Base-by-base conservation (phyloP, 2,797 vertebrate genomes). In the Typhlichthys eigenmanni region DNA sequence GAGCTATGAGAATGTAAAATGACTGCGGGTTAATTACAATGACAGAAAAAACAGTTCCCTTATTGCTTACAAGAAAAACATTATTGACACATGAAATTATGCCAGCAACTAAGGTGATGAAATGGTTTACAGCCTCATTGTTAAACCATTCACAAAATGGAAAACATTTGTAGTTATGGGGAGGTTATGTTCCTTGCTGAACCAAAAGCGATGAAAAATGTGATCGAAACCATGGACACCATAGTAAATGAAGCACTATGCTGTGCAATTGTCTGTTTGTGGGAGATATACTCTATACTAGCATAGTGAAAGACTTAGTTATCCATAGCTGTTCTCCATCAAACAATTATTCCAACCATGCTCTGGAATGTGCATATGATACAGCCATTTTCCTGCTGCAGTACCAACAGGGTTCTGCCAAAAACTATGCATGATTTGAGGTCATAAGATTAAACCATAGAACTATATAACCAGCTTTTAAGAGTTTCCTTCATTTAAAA, bases 371-470 rank as follows among this genome's bases (percentile, higher is more conserved):
- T 68, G 64, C 13, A 5, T 57, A 58, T 72, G 57, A 62, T 66
- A 56, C 55, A 0, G 13, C 66, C 63, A 55, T 58, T 74, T 72
- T 60, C 64, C 65, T 72, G 68, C 66, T 66, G 66, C 47, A 59
- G 64, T 46, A 58, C 43, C 10, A 67, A 72, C 60, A 62, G 47
- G 24, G 55, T 69, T 66, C 69, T 82, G 79, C 71, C 82, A 87
- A 79, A 69, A 81, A 69, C 55, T 62, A 76, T 58, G 57, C 62
- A 71, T 49, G 53, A 60, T 78, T 79, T 58, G 46, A 55, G 74
- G 76, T 70, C 48, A 58, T 71, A 68, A 66, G 48, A 72, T 8
- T 54, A 46, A 75, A 77, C 45, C 55, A 45, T 16, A 45, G n/a
- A 34, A 57, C 32, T 29, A 34, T 38, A 13, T 13, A 43, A n/a